Evolutionary conservation across 2,888 invertebrate genomes (phyloP), one percentile per base, ranked within the genome.

Genomic region (Dilophus febrilis): DNA sequence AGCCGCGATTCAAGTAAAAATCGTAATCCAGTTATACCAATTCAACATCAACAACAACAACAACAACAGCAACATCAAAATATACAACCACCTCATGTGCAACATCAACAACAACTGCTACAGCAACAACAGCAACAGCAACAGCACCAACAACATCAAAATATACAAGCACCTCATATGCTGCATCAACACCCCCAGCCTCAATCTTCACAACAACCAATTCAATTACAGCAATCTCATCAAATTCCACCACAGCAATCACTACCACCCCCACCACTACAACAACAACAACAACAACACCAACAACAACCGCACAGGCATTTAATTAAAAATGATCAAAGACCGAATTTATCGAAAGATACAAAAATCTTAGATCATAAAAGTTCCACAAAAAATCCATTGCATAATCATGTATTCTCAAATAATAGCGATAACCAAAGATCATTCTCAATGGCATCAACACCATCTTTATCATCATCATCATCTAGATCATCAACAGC

Each of bases 251-350:
- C 17, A 34, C 14, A 34, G 19, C 14, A 34, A 17, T 19, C 4
- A 18, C 7, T 8, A 18, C 14, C 17, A 12, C 18, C 2, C 7
- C 17, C 6, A 17, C 33, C 11, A 18, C 34, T 8, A 34, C 22
- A 22, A 22, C 22, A 22, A 22, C 22, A 22, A 22, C 22, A 18
- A 17, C 34, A 34, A 12, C n/a, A 19, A 11, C 22, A 22, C 22
- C 22, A 22, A 22, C 22, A 22, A 22, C 41, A 38, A 38, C 44
- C 34, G 18, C 43, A 42, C 38, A 42, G 22, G 4, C 22, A 22
- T 22, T 22, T 22, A 22, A 22, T 8, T 22, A 22, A 22, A 22
- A 22, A 8, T 22, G 22, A 22, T 6, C 22, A 22, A 22, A 22
- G 22, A 22, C 22, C 22, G 8, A 22, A 22, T 22, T 4, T 22